Conservation (phyloP, 2,113 vertebrate species). For the Petromus typicus region DNA sequence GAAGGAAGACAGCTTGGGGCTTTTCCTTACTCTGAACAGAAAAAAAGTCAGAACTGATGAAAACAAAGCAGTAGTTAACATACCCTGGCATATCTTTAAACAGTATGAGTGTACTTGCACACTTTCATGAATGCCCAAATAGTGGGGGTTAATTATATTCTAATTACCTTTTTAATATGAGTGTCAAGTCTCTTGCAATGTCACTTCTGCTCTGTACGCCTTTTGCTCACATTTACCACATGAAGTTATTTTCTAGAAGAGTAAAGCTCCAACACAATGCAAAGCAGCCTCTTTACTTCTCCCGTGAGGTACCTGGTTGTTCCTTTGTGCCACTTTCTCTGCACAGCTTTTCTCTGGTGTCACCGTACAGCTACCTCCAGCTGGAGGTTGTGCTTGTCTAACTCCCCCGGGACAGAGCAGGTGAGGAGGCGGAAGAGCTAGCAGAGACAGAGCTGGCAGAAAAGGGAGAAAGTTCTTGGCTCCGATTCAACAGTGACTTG, state of each 20-base stretch:
- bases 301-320: neutral
- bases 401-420: conserved; percentile 49
- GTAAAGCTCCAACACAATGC: neutral
- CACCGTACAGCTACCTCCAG: conserved; percentile 31
- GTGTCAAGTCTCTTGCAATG: neutral
- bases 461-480: conserved; percentile 40
- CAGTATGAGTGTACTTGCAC: neutral
- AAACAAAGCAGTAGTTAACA: neutral
- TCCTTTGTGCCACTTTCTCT: neutral
- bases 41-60: neutral
- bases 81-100: neutral
- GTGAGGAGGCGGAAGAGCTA: conserved; percentile 49
- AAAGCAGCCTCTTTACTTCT: neutral
- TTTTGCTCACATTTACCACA: neutral
- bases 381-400: conserved; percentile 28
- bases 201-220: neutral
- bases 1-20: neutral
- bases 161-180: neutral
- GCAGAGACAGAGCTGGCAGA: conserved; percentile 39
- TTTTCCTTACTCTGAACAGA: neutral
- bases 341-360: neutral
- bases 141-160: neutral
- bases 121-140: neutral
- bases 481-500: conserved; percentile 56
- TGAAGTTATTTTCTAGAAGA: neutral